Percentiles rank a stretch among this genome's conserved stretches.
These are phyloP conservation scores for Xylota sylvarum DNA, from an alignment of 2,888 invertebrate species.

Conservation along the genomic window DNA sequence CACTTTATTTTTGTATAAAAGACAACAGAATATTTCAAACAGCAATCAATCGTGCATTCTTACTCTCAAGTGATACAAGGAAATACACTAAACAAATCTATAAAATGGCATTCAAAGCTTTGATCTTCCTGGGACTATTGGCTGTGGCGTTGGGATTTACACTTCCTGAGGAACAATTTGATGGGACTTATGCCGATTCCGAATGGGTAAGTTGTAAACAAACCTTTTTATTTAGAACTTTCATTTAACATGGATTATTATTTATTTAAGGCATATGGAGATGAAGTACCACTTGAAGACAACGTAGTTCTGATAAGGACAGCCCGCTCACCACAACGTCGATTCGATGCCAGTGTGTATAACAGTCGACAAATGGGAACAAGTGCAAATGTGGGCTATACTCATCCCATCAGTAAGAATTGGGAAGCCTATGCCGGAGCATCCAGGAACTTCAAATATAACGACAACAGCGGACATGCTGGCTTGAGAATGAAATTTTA, in stretches of 20 bases:
- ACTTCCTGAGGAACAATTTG: conserved; percentile 16
- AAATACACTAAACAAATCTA: not conserved
- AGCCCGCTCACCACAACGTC: conserved; percentile 22
- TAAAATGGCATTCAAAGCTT: conserved; percentile 13
- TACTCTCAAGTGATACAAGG: not conserved
- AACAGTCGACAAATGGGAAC: conserved; percentile 8
- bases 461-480: conserved; percentile 55
- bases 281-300: not conserved
- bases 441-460: conserved; percentile 42
- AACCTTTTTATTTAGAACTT: not conserved
- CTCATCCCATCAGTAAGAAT: conserved; percentile 31
- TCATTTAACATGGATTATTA: no score
- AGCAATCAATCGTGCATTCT: conserved; percentile 35
- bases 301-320: conserved; percentile 1
- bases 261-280: not conserved
- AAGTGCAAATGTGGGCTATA: conserved; percentile 25
- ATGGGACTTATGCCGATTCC: not conserved
- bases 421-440: conserved; percentile 40
- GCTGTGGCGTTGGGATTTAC: conserved; percentile 1
- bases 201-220: not conserved
- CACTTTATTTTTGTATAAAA: conserved; percentile 29
- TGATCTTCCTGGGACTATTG: conserved; percentile 15
- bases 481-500: conserved; percentile 53
- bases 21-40: not conserved
- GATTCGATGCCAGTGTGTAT: not conserved